A percentile compares a stretch with the other conserved stretches of the same genome.
These are phyloP conservation scores for Brachypteracias leptosomus DNA, from an alignment of 2,113 vertebrate genomes.

Conservation along the genomic window DNA sequence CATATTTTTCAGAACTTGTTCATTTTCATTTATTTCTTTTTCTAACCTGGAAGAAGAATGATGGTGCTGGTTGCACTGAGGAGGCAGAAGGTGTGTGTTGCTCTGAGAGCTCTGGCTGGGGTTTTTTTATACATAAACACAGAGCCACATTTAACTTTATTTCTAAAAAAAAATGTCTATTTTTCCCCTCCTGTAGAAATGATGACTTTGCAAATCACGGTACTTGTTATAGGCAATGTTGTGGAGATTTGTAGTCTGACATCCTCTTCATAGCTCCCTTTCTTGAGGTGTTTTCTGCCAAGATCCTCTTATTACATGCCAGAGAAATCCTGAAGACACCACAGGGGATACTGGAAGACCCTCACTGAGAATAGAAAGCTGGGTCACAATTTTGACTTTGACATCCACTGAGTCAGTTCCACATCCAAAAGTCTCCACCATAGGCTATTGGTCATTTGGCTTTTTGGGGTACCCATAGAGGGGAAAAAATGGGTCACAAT, in stretches of 20 bases:
- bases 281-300: background rate
- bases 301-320: background rate
- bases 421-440: background rate
- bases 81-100: background rate
- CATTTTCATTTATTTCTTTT: background rate
- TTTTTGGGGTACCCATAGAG: background rate
- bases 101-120: background rate
- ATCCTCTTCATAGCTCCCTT: background rate
- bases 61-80: background rate
- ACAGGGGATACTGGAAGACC: rapidly evolving
- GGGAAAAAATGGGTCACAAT: background rate
- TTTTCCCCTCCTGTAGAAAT: background rate
- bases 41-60: background rate
- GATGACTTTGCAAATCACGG: background rate
- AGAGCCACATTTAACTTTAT: background rate
- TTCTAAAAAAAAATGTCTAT: background rate
- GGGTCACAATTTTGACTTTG: background rate
- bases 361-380: background rate
- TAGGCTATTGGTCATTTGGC: background rate
- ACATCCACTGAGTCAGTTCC: background rate
- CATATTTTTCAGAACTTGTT: background rate
- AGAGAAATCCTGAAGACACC: background rate
- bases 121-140: background rate
- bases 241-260: background rate
- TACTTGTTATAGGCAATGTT: background rate